Evolutionary conservation across 2,113 vertebrate genomes (phyloP), one percentile per base, ranked within the genome.

Genomic region (Epinephelus fuscoguttatus): DNA sequence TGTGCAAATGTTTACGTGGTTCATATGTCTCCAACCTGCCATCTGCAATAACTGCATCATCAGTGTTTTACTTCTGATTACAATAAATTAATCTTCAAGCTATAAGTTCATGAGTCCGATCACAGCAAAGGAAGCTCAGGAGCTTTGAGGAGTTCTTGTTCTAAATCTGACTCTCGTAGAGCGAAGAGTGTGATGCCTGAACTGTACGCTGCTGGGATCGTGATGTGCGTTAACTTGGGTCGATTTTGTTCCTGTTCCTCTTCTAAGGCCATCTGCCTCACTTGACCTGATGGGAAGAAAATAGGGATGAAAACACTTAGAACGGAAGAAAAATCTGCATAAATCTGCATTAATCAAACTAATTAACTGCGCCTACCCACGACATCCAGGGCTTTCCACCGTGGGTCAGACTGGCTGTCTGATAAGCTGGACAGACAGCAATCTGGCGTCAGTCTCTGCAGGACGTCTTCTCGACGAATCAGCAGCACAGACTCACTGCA

Each of bases 401-500:
- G 88, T 0, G 79, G 82, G 70, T 93, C 67, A 2, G 45, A 49
- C 64, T 2, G 63, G 5, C 3, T 25, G 12, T 67, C 91, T 0
- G 80, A 62, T 27, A 96, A 86, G 11, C 64, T 49, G 6, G 85
- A 77, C n/a, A 89, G 75, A 4, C 61, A 52, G 69, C 74, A 82
- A 21, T 89, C 91, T 0, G 85, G 50, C 0, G 68, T 82, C 2
- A 92, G 27, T 30, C 95, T 86, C 84, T 90, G 93, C 78, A 95
- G 78, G 27, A 96, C 92, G 60, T 96, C 95, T 17, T 95, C 93
- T 60, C 92, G 88, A 4, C 94, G 93, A 67, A 96, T 84, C 86
- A 96, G 90, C 84, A 96, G 72, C 82, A 94, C 92, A 0, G 95
- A 96, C 2, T 95, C 90, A 21, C 95, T 96, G 94, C 95, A 94